These are phyloP conservation scores for Brachypteracias leptosomus DNA, from an alignment of 2,113 vertebrate genomes.

Conservation along the genomic window DNA sequence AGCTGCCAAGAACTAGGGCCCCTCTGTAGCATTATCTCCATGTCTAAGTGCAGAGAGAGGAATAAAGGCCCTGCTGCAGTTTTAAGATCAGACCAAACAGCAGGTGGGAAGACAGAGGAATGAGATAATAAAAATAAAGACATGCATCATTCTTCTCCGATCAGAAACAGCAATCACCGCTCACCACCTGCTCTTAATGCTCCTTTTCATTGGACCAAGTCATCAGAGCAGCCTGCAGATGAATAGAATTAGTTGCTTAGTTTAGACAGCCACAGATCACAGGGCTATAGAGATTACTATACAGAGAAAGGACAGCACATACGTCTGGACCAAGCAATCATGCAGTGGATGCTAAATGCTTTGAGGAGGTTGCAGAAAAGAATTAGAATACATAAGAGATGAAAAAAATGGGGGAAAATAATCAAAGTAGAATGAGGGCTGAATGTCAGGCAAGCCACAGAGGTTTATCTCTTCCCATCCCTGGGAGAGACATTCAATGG, in stretches of 20 bases:
- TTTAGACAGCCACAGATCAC: background rate
- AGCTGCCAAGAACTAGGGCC: background rate
- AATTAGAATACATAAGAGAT: background rate
- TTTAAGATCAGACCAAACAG: background rate
- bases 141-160: background rate
- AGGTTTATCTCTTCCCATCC: conserved; percentile 11
- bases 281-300: background rate
- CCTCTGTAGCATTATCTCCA: background rate
- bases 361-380: background rate
- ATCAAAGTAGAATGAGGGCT: conserved; percentile 21
- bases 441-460: background rate
- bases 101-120: conserved; percentile 19
- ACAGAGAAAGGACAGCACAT: background rate
- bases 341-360: background rate
- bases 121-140: conserved; percentile 18
- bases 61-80: background rate
- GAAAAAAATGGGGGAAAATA: background rate
- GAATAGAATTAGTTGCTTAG: conserved; percentile 18
- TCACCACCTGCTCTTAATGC: conserved; percentile 45
- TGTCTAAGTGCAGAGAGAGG: background rate
- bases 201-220: conserved; percentile 2
- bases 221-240: conserved; percentile 5
- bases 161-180: conserved; percentile 10
- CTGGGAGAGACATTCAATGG: background rate
- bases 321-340: background rate